phyloP scores from a whole-genome alignment of 1,140 invertebrate species.

The Neotoxoptera formosana region DNA sequence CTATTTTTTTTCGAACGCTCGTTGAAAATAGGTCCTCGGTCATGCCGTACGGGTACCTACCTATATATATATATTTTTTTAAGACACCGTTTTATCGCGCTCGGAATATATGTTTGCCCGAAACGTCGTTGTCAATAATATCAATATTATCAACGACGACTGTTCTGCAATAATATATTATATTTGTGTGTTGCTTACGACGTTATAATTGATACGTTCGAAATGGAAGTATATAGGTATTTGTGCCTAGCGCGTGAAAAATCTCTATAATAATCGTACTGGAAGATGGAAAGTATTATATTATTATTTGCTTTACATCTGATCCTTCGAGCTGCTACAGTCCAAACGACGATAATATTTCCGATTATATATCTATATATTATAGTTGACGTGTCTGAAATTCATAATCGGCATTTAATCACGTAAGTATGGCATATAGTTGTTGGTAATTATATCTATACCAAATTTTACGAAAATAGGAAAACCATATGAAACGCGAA shows the following conservation, averaged over 20 bases:
- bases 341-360: neutral
- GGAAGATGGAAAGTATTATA: neutral
- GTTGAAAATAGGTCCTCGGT: conserved; percentile 9
- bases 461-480: neutral
- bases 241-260: neutral
- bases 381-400: neutral
- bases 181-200: neutral
- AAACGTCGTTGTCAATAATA: neutral
- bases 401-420: neutral
- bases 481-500: neutral
- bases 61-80: no score
- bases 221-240: neutral
- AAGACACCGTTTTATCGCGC: neutral
- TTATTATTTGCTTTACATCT: neutral
- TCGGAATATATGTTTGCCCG: neutral
- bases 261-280: neutral
- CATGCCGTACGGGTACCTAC: neutral
- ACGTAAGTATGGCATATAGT: neutral
- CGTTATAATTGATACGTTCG: neutral
- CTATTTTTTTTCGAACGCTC: neutral
- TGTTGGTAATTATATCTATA: neutral
- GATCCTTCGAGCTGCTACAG: neutral
- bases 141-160: neutral
- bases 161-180: neutral
- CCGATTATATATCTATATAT: neutral